Evolutionary conservation across 2,113 vertebrate genomes (phyloP), one percentile per base, ranked within the genome.

Genomic region (Vulpes ferrilata): DNA sequence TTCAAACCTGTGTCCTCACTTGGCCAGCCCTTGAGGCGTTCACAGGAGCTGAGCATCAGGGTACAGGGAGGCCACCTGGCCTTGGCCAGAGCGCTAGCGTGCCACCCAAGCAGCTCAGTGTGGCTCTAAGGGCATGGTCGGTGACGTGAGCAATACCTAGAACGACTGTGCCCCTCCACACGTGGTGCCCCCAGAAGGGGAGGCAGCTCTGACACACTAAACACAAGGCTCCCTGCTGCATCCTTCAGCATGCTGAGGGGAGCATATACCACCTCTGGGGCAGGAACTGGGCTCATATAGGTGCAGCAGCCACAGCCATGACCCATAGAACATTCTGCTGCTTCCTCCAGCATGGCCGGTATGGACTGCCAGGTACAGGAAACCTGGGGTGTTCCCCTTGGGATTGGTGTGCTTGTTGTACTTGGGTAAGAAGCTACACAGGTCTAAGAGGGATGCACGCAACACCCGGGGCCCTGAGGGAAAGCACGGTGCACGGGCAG

Each of bases 101-200:
- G 11, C 53, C 13, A 1, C 55, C 7, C 35, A 0, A 2, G 32
- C 17, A 0, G 13, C n/a, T 13, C 13, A 0, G 15, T 1, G 69
- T 12, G 25, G 67, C 69, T 59, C 0, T 0, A 15, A 25, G 15
- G 65, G 25, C 0, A 2, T 7, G 30, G 48, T 16, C 5, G 22
- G 4, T 4, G 17, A 48, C 0, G 7, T 0, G 7, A 11, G 4
- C 1, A 0, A 30, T 2, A 1, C 80, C 62, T 3, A 5, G 27
- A 57, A 19, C 65, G 69, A 9, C 7, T 1, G 16, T 3, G 0
- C 16, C 55, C 35, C 0, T 25, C 11, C 11, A 25, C 13, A 30
- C 22, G 1, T 1, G 48, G 67, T 16, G 13, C 27, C 15, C n/a
- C 80, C 32, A 20, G 17, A 20, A 35, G 32, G 32, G 16, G 7